Percentiles rank a stretch among this genome's conserved stretches.
Conservation (phyloP, 2,113 vertebrate genomes). For the Austrofundulus limnaeus region DNA sequence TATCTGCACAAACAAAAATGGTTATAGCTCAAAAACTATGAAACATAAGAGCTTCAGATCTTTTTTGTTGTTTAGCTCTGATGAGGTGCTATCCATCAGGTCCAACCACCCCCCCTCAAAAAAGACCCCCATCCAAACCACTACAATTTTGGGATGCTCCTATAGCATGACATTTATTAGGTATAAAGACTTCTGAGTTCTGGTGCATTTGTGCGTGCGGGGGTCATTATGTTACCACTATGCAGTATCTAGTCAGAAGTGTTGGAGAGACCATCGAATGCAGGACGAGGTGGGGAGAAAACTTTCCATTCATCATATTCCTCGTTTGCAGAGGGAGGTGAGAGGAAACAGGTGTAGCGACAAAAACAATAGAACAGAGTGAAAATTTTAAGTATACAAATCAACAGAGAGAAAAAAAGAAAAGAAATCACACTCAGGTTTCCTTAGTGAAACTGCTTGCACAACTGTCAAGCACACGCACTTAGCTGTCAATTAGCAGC, state of each 20-base stretch:
- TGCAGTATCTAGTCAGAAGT: constrained; percentile 29
- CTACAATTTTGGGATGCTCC: too few relatives aligned
- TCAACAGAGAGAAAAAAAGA: constrained; percentile 17
- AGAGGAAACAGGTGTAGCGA: neutral
- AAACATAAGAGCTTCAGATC: too few relatives aligned
- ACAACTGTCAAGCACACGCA: constrained; percentile 54
- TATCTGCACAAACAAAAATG: too few relatives aligned
- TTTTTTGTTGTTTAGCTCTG: too few relatives aligned
- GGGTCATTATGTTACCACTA: too few relatives aligned
- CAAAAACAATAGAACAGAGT: constrained; percentile 1
- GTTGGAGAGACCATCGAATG: constrained; percentile 3
- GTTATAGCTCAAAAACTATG: too few relatives aligned
- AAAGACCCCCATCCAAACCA: too few relatives aligned
- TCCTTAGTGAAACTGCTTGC: constrained; percentile 42
- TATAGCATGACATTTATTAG: too few relatives aligned
- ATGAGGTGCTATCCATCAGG: too few relatives aligned
- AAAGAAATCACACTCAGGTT: constrained; percentile 41
- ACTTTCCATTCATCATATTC: constrained; percentile 14
- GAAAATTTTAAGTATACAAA: constrained; percentile 12
- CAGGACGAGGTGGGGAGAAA: constrained; percentile 6
- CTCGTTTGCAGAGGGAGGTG: neutral
- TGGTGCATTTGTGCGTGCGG: too few relatives aligned
- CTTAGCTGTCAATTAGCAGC: constrained; percentile 59
- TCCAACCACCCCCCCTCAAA: too few relatives aligned
- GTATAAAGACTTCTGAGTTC: too few relatives aligned